phyloP scores from a whole-genome alignment of 2,797 vertebrate species.

The Hyperoplus lanceolatus region DNA sequence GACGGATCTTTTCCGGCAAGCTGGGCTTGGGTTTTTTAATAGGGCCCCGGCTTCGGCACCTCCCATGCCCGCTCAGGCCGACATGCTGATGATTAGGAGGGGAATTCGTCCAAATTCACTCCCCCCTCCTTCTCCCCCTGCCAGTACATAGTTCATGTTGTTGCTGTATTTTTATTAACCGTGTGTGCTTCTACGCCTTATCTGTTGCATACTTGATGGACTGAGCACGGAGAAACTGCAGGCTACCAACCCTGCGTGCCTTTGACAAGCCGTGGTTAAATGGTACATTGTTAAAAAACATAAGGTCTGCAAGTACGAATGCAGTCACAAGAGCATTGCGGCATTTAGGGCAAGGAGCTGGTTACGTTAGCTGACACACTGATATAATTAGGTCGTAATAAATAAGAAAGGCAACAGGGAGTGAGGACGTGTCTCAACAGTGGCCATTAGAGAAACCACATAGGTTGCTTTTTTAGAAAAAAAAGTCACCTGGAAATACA shows the following conservation, averaged over 20 bases:
- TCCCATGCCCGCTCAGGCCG: constrained; percentile 66
- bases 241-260: constrained; percentile 62
- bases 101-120: constrained; percentile 53
- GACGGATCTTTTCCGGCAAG: constrained; percentile 66
- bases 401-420: constrained; percentile 72
- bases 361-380: constrained; percentile 68
- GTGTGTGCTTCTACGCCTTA: constrained; percentile 51
- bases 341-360: constrained; percentile 79
- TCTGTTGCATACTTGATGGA: constrained; percentile 65
- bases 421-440: constrained; percentile 63
- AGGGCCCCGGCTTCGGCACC: constrained; percentile 72
- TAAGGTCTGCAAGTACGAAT: constrained; percentile 61
- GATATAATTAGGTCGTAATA: constrained; percentile 83
- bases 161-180: constrained; percentile 66
- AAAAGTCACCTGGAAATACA: constrained; percentile 61
- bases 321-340: constrained; percentile 60
- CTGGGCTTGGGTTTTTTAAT: constrained; percentile 76
- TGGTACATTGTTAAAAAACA: constrained; percentile 69
- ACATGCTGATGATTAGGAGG: constrained; percentile 76
- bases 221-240: constrained; percentile 23
- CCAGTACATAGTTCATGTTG: constrained; percentile 62
- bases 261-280: constrained; percentile 67
- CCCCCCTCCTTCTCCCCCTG: constrained; percentile 54
- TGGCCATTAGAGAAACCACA: constrained; percentile 73
- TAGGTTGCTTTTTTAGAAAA: constrained; percentile 56